Conservation (phyloP, 92 coral and sea anemone species). For the Parazoanthus atlanticus region DNA sequence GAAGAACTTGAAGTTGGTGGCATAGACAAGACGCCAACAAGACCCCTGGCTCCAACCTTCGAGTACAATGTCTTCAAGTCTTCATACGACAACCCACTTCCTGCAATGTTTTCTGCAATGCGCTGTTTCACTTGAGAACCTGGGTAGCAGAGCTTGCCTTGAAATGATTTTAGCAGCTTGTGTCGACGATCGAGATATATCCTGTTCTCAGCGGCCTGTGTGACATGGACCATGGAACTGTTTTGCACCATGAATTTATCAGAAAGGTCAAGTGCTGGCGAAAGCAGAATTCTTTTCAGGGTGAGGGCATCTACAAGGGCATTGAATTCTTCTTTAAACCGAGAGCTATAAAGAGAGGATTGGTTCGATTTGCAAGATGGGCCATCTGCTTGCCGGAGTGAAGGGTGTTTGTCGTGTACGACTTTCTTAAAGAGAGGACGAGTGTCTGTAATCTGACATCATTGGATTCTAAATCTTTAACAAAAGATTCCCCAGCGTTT, state of each 20-base stretch:
- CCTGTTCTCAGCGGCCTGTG: not conserved
- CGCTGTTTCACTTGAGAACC: not conserved
- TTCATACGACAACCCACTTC: slow-evolving; percentile 5
- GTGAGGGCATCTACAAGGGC: slow-evolving; percentile 8
- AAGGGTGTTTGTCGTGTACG: slow-evolving; percentile 38
- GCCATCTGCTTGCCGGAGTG: slow-evolving; percentile 36
- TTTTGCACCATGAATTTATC: not conserved
- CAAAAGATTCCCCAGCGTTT: slow-evolving; percentile 40
- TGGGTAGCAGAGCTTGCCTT: not conserved
- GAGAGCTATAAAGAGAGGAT: not conserved
- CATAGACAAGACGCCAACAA: slow-evolving; percentile 16
- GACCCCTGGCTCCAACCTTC: not conserved
- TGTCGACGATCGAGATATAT: not conserved
- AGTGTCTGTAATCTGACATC: slow-evolving; percentile 50
- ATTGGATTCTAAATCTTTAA: slow-evolving; percentile 1
- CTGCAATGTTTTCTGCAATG: slow-evolving; percentile 28
- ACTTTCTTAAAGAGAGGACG: slow-evolving; percentile 43
- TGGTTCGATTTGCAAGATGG: not conserved
- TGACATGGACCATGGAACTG: not conserved
- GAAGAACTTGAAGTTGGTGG: not conserved
- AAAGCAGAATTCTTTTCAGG: not conserved
- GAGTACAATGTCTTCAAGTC: not conserved
- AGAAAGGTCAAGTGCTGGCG: not conserved
- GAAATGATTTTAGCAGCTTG: not conserved
- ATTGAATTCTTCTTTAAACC: not conserved